Conservation (phyloP, 2,113 vertebrate species). For the Lycaon pictus region DNA sequence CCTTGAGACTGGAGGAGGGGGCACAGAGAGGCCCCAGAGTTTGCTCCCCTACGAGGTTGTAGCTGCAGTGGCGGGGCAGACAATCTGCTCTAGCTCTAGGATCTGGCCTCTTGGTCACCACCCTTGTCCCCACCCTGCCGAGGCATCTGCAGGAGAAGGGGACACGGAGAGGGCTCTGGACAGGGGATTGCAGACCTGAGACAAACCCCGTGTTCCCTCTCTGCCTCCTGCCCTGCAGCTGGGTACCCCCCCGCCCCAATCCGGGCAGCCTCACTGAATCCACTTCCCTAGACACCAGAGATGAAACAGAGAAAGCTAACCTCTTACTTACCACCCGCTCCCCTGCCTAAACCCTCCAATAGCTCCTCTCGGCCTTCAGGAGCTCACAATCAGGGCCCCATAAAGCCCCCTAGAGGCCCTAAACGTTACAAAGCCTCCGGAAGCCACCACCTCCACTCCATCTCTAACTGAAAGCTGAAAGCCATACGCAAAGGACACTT, state of each 20-base stretch:
- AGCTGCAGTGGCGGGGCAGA: accelerated
- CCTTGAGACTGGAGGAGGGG: neutral
- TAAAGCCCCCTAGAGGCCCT: neutral
- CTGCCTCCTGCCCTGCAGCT: too few species aligned
- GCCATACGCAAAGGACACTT: neutral
- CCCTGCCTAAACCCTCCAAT: neutral
- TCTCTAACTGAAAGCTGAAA: neutral
- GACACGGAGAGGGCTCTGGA: neutral
- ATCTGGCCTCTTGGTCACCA: accelerated
- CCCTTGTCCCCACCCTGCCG: neutral
- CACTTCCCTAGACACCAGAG: neutral
- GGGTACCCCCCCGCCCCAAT: neutral
- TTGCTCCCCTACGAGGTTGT: accelerated
- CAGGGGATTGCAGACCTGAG: neutral
- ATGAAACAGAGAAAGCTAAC: neutral
- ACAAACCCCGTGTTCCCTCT: neutral
- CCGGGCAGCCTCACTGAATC: neutral
- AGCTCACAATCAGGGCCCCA: neutral
- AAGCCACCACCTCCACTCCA: neutral
- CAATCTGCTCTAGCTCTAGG: too few species aligned
- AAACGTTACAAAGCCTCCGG: neutral
- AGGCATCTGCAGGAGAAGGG: too few species aligned
- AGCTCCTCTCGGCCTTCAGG: too few species aligned
- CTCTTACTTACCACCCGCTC: neutral
- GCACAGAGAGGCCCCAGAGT: neutral